Evolutionary conservation across 2,888 invertebrate species (phyloP).

Genomic region (Gymnocheta viridis): DNA sequence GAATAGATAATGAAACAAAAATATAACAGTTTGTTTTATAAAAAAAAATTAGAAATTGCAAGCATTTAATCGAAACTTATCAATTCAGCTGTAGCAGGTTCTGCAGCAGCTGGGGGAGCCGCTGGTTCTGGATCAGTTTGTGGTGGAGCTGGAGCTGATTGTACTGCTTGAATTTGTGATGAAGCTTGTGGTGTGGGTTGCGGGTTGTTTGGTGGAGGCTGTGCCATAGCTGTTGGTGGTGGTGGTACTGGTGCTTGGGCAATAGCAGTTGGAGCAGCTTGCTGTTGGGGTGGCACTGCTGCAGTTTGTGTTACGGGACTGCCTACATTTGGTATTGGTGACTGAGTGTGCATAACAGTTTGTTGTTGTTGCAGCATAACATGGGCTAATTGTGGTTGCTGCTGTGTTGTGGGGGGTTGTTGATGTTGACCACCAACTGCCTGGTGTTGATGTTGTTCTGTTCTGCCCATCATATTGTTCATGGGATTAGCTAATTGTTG

Average conservation of each 20-base stretch:
- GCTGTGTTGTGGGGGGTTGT: constrained; percentile 45
- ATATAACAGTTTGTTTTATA: neutral
- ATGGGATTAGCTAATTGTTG: constrained; percentile 42
- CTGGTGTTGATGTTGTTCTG: constrained; percentile 57
- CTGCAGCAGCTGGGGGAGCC: constrained; percentile 77
- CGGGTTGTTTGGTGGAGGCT: constrained; percentile 36
- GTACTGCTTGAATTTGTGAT: constrained; percentile 76
- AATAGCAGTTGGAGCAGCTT: constrained; percentile 57
- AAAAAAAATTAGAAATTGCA: neutral
- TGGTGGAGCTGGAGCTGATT: constrained; percentile 77
- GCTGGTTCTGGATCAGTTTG: constrained; percentile 80
- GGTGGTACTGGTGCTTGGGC: constrained; percentile 58
- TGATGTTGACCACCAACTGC: constrained; percentile 29
- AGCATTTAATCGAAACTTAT: constrained; percentile 90
- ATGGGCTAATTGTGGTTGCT: constrained; percentile 71
- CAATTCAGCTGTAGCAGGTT: constrained; percentile 88
- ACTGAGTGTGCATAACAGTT: constrained; percentile 71
- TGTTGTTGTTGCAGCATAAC: constrained; percentile 74
- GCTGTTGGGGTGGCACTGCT: constrained; percentile 59
- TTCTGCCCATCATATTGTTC: constrained; percentile 56
- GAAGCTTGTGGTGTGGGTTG: constrained; percentile 44
- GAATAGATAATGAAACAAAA: neutral
- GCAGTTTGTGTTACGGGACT: constrained; percentile 26
- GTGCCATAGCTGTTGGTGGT: constrained; percentile 63
- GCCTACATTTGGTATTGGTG: constrained; percentile 68